Evolutionary conservation across 2,797 vertebrate genomes (phyloP).

Genomic region (Ctenopoma kingsleyae): DNA sequence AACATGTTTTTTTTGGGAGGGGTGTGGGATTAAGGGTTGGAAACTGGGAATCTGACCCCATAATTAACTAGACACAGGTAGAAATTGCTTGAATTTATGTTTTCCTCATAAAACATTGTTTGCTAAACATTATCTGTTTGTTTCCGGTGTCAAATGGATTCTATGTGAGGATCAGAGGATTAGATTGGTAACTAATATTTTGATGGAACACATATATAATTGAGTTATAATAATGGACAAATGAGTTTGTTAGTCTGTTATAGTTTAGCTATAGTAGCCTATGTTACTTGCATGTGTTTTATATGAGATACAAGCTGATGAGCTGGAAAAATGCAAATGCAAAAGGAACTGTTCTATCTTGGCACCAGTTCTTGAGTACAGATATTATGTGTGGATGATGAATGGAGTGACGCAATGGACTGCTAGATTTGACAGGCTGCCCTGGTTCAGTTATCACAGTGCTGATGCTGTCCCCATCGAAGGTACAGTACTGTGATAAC

Average conservation of each 20-base stretch:
- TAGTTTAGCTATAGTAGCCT: neutral
- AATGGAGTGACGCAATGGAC: conserved; percentile 39
- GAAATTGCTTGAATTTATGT: neutral
- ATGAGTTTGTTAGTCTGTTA: neutral
- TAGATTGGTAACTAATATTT: neutral
- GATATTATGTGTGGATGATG: conserved; percentile 8
- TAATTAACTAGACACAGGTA: neutral
- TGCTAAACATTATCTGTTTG: neutral
- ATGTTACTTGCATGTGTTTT: neutral
- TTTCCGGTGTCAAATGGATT: neutral
- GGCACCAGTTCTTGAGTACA: neutral
- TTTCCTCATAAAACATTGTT: no score
- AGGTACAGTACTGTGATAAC: conserved; percentile 99
- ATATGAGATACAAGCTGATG: neutral
- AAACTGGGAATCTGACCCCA: neutral
- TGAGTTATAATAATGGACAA: conserved; percentile 1
- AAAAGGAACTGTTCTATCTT: neutral
- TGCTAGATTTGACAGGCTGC: conserved; percentile 93
- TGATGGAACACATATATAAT: no score
- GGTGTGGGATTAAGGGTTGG: neutral
- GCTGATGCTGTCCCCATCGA: conserved; percentile 99
- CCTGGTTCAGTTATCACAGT: conserved; percentile 99
- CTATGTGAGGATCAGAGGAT: neutral
- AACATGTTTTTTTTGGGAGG: no score
- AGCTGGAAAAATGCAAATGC: neutral